phyloP scores from a whole-genome alignment of 2,113 vertebrate genomes.

The Dissostichus mawsoni region DNA sequence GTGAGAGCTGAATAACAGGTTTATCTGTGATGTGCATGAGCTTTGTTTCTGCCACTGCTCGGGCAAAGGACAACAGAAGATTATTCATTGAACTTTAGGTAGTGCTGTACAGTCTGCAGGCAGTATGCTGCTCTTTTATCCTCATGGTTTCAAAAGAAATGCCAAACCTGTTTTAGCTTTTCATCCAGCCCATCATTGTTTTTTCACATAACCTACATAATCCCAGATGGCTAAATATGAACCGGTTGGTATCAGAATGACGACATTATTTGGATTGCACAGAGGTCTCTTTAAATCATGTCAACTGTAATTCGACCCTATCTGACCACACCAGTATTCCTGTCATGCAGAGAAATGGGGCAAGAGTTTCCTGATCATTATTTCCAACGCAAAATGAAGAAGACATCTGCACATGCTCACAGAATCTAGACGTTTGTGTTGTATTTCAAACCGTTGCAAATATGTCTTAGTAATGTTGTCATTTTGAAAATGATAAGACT shows the following conservation, averaged over 20 bases:
- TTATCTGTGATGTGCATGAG: not conserved
- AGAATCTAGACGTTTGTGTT: too few relatives aligned
- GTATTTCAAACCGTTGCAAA: too few relatives aligned
- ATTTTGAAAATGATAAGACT: too few relatives aligned
- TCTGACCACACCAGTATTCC: not conserved
- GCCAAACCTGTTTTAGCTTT: not conserved
- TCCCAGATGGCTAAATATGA: not conserved
- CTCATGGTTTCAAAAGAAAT: not conserved
- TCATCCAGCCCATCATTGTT: not conserved
- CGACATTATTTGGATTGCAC: too few relatives aligned
- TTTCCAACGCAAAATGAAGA: not conserved
- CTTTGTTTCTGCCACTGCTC: not conserved
- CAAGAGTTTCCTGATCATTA: not conserved
- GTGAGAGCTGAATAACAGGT: slow-evolving; percentile 36
- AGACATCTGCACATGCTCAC: too few relatives aligned
- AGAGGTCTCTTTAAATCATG: too few relatives aligned
- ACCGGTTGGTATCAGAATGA: too few relatives aligned
- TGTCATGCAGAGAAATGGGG: not conserved
- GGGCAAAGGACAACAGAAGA: not conserved
- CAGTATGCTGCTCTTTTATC: not conserved
- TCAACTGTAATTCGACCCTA: too few relatives aligned
- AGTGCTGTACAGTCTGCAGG: too few relatives aligned
- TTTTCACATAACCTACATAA: not conserved
- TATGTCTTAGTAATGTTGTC: too few relatives aligned
- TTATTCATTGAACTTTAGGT: fast-evolving